Evolutionary conservation across 2,888 invertebrate species (phyloP), one percentile per base, ranked within the genome.

Genomic region (Cheilosia vernalis): DNA sequence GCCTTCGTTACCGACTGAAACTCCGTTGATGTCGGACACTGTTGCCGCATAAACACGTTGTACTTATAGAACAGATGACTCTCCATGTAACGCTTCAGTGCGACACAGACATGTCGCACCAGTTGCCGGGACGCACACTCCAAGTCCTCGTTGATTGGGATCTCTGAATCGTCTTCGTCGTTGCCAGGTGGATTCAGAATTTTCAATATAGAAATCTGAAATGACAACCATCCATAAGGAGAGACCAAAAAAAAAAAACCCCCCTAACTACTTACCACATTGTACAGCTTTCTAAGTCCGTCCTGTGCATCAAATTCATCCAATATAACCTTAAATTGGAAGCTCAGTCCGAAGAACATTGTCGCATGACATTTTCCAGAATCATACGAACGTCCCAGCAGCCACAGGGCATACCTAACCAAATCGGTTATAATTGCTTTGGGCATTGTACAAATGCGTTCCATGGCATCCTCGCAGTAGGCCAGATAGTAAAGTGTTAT

Each of bases 381-480:
- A 93, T 98, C 98, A 92, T 98, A 98, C 0, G 98, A 98, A 89
- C 98, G 98, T 90, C 99, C 99, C 63, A 99, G 92, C 53, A 99
- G 93, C 98, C 99, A 99, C 4, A 99, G 93, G 0, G 97, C 97
- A 92, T 99, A 99, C 94, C 94, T 95, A 53, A 98, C 97, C 33
- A 98, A 93, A 88, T 96, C 96, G 0, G 94, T 94, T 44, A 98
- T 94, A 0, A 96, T 94, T 87, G 94, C 94, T 89, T 96, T 94
- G 0, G 98, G 96, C 91, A 98, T 93, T 24, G 96, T 93, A 89
- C 98, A 99, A 24, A 98, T 97, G 69, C 97, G 94, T 91, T 99
- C 99, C 97, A 99, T 98, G 0, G 98, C 98, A 92, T 99, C 99
- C 90, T 98, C 98, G 90, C 97, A 98, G 92, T 98, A 99, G 0